Percentiles rank a stretch among this genome's conserved stretches.
phyloP scores from a whole-genome alignment of 2,113 vertebrate species.

The Dicerorhinus sumatrensis region DNA sequence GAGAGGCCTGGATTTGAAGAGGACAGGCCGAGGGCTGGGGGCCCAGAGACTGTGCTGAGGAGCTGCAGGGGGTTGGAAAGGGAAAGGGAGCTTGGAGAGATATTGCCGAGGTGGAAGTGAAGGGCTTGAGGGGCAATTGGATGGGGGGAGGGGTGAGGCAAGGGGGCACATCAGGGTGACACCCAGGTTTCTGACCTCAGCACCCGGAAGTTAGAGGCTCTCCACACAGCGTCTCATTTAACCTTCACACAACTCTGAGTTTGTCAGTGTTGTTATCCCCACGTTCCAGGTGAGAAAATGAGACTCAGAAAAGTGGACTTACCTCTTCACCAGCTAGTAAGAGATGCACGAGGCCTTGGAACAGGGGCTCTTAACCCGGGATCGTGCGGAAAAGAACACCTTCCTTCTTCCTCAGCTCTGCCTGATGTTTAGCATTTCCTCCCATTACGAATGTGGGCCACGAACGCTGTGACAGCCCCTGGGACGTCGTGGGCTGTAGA shows the following conservation, averaged over 20 bases:
- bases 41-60: neutral
- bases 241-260: neutral
- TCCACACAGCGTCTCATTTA: neutral
- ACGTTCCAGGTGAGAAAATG: neutral
- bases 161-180: neutral
- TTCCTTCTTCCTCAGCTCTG: neutral
- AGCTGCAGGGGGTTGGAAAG: too few relatives aligned
- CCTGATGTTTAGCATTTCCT: neutral
- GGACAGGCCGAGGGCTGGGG: neutral
- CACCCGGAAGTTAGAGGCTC: neutral
- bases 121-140: neutral
- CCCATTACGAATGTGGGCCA: neutral
- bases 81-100: neutral
- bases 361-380: neutral
- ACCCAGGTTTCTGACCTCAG: neutral
- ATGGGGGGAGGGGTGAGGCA: too few relatives aligned
- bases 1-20: neutral
- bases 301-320: neutral
- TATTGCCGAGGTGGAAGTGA: neutral
- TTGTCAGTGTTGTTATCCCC: neutral
- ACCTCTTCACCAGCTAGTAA: neutral
- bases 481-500: neutral
- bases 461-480: rapidly evolving
- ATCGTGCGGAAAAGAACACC: rapidly evolving
- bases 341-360: neutral